phyloP scores from a whole-genome alignment of 2,113 vertebrate species.

The Rhabdornis inornatus region DNA sequence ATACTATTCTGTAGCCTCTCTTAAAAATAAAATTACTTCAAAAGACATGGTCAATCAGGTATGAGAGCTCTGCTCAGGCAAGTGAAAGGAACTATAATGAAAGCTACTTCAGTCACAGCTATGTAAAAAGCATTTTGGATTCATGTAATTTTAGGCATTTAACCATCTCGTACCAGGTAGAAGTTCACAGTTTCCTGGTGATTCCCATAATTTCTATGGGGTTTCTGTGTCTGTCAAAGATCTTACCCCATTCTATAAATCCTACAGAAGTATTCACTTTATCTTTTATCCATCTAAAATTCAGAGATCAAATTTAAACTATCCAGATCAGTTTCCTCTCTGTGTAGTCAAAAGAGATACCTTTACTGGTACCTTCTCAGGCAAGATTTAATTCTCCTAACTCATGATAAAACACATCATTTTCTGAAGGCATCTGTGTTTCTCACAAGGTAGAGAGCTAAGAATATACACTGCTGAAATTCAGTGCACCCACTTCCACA shows the following conservation, averaged over 20 bases:
- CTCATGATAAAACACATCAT: not conserved
- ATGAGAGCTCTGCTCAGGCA: not conserved
- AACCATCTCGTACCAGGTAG: not conserved
- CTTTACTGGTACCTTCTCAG: not conserved
- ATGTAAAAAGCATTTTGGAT: not conserved
- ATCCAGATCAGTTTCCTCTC: not conserved
- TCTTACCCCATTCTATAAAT: not conserved
- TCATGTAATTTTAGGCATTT: slow-evolving; percentile 23
- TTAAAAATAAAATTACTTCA: not conserved
- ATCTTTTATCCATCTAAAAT: not conserved
- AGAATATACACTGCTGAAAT: not conserved
- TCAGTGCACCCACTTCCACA: not conserved
- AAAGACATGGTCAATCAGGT: not conserved
- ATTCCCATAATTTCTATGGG: not conserved
- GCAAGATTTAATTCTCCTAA: not conserved
- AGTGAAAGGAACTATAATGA: slow-evolving; percentile 9
- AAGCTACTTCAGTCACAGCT: not conserved
- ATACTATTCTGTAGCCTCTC: not conserved
- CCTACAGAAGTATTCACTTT: not conserved
- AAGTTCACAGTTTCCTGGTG: not conserved
- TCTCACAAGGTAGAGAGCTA: not conserved
- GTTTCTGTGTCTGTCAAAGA: not conserved
- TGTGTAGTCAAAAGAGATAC: not conserved
- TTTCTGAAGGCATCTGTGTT: not conserved
- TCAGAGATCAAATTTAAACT: not conserved